Percentiles rank a stretch among this genome's conserved stretches.
Conservation (phyloP, 2,888 invertebrate genomes). For the Parochlus steinenii region DNA sequence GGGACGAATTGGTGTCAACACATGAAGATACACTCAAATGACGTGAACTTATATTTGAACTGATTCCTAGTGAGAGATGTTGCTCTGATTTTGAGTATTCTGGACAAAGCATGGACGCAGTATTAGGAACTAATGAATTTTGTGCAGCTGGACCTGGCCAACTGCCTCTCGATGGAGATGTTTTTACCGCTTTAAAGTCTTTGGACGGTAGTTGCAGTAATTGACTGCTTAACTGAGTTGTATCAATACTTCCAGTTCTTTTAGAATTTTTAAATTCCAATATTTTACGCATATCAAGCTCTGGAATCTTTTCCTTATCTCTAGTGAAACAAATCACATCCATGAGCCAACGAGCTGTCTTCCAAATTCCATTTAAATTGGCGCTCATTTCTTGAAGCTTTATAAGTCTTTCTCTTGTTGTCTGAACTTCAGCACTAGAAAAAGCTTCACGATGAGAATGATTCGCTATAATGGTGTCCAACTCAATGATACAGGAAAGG, state of each 20-base stretch:
- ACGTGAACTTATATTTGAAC: constrained; percentile 36
- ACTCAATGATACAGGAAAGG: constrained; percentile 81
- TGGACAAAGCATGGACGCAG: constrained; percentile 32
- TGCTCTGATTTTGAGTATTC: constrained; percentile 78
- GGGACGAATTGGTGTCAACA: constrained; percentile 25
- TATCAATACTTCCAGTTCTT: constrained; percentile 19
- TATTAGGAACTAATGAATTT: constrained; percentile 22
- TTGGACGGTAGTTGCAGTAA: constrained; percentile 34
- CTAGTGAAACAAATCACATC: constrained; percentile 88
- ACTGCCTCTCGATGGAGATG: constrained; percentile 62
- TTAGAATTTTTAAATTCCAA: constrained; percentile 20
- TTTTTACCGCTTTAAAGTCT: constrained; percentile 58
- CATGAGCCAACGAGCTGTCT: constrained; percentile 88
- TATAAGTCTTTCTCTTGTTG: constrained; percentile 68
- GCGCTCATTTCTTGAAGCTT: constrained; percentile 72
- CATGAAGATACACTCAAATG: constrained; percentile 34
- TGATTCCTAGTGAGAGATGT: constrained; percentile 39
- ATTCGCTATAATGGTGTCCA: constrained; percentile 81
- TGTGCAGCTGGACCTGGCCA: constrained; percentile 61
- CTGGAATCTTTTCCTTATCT: constrained; percentile 42
- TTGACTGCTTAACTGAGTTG: constrained; percentile 24
- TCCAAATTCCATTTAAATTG: constrained; percentile 81
- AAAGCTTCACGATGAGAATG: constrained; percentile 91
- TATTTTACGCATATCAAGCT: constrained; percentile 27
- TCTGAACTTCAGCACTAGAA: constrained; percentile 69